A percentile compares a stretch with the other conserved stretches of the same genome.
phyloP scores from a whole-genome alignment of 2,888 invertebrate genomes.

The Drosophila rubida region DNA sequence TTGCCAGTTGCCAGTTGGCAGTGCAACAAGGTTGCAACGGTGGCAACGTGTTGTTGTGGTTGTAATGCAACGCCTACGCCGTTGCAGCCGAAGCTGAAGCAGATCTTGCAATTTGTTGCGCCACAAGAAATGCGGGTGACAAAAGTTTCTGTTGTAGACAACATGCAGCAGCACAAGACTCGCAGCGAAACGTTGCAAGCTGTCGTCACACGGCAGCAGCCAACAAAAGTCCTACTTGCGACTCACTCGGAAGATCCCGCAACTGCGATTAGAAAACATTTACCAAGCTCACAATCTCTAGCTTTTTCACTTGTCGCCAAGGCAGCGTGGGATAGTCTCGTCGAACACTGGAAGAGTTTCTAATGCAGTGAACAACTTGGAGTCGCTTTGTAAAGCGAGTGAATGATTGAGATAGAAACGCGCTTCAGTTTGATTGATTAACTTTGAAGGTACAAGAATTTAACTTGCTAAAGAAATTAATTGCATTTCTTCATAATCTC shows the following conservation, averaged over 20 bases:
- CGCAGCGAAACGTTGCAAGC: conserved; percentile 25
- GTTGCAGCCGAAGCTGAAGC: conserved; percentile 11
- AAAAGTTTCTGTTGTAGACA: conserved; percentile 39
- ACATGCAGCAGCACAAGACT: conserved; percentile 18
- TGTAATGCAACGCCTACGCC: conserved; percentile 27
- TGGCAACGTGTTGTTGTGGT: conserved; percentile 34
- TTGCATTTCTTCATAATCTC: too few species aligned
- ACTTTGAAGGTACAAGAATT: neutral
- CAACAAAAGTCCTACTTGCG: conserved; percentile 8
- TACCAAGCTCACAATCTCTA: conserved; percentile 19
- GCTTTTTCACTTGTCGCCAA: conserved; percentile 6
- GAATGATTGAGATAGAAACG: neutral
- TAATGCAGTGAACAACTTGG: neutral
- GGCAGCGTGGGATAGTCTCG: conserved; percentile 11
- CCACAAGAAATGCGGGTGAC: conserved; percentile 55
- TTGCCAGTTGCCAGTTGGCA: conserved; percentile 3
- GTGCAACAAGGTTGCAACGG: conserved; percentile 16
- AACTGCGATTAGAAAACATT: conserved; percentile 45
- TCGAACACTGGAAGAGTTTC: neutral
- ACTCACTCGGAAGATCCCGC: conserved; percentile 42
- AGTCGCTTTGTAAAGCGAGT: neutral
- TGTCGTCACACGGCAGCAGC: conserved; percentile 37
- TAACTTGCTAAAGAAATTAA: neutral
- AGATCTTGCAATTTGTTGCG: conserved; percentile 54
- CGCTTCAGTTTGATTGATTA: neutral